Evolutionary conservation across 2,888 invertebrate species (phyloP).

Genomic region (Sympetrum striolatum): DNA sequence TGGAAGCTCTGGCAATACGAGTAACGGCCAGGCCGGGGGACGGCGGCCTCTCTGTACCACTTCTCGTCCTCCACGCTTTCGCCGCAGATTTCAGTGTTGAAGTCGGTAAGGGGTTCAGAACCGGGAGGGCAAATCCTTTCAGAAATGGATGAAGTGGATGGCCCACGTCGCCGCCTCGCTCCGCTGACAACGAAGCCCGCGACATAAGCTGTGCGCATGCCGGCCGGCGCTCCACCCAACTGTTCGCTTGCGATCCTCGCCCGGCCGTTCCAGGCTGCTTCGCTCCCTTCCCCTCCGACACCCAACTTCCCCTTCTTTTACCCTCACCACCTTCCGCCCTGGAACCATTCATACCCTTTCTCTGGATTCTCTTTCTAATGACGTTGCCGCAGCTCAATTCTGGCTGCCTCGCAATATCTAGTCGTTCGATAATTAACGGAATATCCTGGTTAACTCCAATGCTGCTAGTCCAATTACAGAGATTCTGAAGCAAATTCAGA

Average conservation of each 20-base stretch:
- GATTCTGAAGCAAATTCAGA: too few relatives aligned
- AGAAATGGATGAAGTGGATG: constrained; percentile 12
- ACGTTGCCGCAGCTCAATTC: constrained; percentile 18
- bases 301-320: not conserved
- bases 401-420: constrained; percentile 3
- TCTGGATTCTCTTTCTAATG: constrained; percentile 23
- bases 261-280: constrained; percentile 42
- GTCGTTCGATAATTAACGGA: not conserved
- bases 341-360: constrained; percentile 35
- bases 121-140: not conserved
- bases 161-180: constrained; percentile 43
- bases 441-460: not conserved
- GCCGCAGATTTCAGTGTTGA: constrained; percentile 23
- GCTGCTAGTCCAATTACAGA: too few relatives aligned
- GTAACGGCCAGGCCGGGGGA: constrained; percentile 22
- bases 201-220: constrained; percentile 44
- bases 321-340: constrained; percentile 25
- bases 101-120: not conserved
- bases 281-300: constrained; percentile 28
- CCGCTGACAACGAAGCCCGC: constrained; percentile 41
- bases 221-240: constrained; percentile 41
- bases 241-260: constrained; percentile 29
- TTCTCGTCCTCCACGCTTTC: constrained; percentile 39
- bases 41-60: constrained; percentile 24
- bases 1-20: constrained; percentile 21